Base-by-base conservation (phyloP, 2,888 invertebrate genomes). In the Dione vanillae region DNA sequence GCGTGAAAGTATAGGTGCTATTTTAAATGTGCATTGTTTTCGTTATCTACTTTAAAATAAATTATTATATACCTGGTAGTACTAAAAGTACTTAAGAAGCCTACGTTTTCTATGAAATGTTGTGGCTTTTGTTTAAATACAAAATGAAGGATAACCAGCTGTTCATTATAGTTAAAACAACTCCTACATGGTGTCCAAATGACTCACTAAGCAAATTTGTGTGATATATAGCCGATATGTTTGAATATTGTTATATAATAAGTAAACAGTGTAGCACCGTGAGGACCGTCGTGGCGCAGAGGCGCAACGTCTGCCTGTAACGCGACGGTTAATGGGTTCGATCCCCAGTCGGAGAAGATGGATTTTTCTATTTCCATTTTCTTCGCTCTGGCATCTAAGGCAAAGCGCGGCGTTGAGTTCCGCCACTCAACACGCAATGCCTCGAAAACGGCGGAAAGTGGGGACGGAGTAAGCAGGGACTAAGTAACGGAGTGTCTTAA, bases 121-220 rank as follows among this genome's bases (percentile, higher is more conserved):
- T 37, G 9, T 7, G 16, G 11, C 37, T 54, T 54, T 54, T 54
- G 47, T 37, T 54, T 16, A 56, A 56, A 11, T 37, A 40, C 37
- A 16, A 56, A 37, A 6, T 54, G 35, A 56, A 56, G 37, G 35
- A 56, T 37, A 40, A 56, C 37, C 12, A 40, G 54, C 35, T n/a
- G n/a, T 54, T 54, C 12, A 16, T 6, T 56, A 40, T 16, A 40
- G n/a, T 56, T 2, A 37, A 11, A 56, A 16, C 16, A 37, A 37
- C 37, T 16, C 11, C 56, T 56, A 56, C 37, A 7, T 56, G 11
- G 8, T 40, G 1, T 56, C 16, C 2, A 40, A 56, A 56, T 40
- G 16, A 40, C 2, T 56, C 56, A 37, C 16, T 56, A 40, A 16
- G 37, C 12, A 16, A 56, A n/a, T n/a, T n/a, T n/a, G n/a, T n/a